phyloP scores from a whole-genome alignment of 2,797 vertebrate genomes.

The Melanotaenia trifasciata region DNA sequence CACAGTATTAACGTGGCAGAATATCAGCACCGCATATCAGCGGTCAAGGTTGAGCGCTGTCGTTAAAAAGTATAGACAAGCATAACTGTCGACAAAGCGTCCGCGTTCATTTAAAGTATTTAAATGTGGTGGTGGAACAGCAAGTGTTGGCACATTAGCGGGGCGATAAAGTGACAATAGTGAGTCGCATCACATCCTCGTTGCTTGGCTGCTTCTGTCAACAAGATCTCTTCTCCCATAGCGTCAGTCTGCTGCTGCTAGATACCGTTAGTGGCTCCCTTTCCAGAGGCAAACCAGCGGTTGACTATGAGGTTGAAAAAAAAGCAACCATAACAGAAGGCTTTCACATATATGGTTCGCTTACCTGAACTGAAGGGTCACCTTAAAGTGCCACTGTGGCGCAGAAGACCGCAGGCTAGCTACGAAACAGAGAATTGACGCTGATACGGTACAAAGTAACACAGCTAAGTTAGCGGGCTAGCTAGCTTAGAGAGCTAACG shows the following conservation, averaged over 20 bases:
- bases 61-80: conserved; percentile 30
- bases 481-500: conserved; percentile 77
- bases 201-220: conserved; percentile 79
- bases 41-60: conserved; percentile 28
- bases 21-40: conserved; percentile 19
- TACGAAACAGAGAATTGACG: conserved; percentile 50
- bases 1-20: conserved; percentile 35
- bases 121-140: neutral
- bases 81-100: neutral
- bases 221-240: conserved; percentile 58
- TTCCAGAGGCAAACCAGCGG: conserved; percentile 31
- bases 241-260: conserved; percentile 39
- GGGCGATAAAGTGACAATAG: conserved; percentile 20
- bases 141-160: neutral
- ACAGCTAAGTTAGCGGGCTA: conserved; percentile 75
- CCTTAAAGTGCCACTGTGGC: conserved; percentile 48
- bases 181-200: conserved; percentile 63
- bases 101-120: neutral
- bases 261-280: conserved; percentile 23
- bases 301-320: neutral
- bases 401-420: conserved; percentile 51
- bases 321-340: neutral
- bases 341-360: conserved; percentile 4
- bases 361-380: conserved; percentile 63
- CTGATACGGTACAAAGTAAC: conserved; percentile 55